Percentiles rank a stretch among this genome's conserved stretches.
Evolutionary conservation across 2,113 vertebrate genomes (phyloP).

Genomic region (Stictonetta naevosa): DNA sequence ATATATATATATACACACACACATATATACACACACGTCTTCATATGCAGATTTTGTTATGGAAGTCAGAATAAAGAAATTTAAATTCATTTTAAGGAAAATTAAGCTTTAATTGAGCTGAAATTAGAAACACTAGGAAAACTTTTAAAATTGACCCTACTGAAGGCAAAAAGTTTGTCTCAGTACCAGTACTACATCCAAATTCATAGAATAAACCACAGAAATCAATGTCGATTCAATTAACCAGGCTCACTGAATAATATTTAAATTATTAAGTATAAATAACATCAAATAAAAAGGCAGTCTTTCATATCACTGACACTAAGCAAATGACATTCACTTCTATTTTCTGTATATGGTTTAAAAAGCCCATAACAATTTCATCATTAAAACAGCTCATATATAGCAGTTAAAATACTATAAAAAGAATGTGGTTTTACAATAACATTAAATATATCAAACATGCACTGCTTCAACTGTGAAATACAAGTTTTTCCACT

Average conservation of each 20-base stretch:
- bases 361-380: neutral
- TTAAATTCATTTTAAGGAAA: neutral
- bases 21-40: neutral
- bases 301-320: neutral
- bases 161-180: neutral
- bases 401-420: neutral
- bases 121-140: neutral
- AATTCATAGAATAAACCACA: neutral
- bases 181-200: neutral
- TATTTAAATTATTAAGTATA: conserved; percentile 10
- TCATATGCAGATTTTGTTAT: neutral
- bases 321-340: neutral
- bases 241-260: neutral
- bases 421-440: neutral
- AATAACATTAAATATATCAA: neutral
- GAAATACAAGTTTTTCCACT: neutral
- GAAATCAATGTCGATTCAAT: neutral
- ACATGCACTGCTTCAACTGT: neutral
- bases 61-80: neutral
- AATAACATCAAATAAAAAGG: conserved; percentile 26
- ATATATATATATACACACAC: no score
- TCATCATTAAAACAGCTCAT: neutral
- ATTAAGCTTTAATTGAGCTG: neutral
- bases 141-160: neutral
- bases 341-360: neutral